Conservation (phyloP, 2,797 vertebrate species). For the Carduelis carduelis region DNA sequence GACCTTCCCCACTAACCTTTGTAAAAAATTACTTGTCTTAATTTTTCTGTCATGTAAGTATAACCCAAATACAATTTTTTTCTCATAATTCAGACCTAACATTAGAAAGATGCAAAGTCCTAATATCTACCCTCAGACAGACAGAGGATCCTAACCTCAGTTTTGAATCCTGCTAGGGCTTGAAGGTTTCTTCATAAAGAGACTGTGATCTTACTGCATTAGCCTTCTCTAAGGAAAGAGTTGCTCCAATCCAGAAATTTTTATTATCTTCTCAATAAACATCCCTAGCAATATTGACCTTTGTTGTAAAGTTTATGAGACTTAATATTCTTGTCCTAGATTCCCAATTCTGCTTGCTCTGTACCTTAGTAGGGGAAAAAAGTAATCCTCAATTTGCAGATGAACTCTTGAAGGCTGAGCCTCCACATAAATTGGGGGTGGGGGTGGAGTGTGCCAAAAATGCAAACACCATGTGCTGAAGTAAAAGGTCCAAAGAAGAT, state of each 20-base stretch:
- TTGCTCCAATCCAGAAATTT: not conserved
- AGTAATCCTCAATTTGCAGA: not conserved
- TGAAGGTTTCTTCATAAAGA: not conserved
- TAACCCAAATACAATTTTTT: not conserved
- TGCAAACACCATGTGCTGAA: fast-evolving
- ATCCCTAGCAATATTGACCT: not conserved
- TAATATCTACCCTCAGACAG: not conserved
- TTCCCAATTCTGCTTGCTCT: not conserved
- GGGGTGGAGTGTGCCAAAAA: not conserved
- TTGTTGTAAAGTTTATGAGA: not conserved
- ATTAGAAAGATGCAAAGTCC: not conserved
- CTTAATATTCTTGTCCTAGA: not conserved
- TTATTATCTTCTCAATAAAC: not conserved
- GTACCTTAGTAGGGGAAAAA: not conserved
- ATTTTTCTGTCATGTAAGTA: not conserved
- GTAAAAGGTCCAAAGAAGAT: not conserved
- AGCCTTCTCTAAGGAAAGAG: not conserved
- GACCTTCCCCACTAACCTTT: not conserved
- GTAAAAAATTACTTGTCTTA: not conserved
- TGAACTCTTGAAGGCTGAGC: not conserved
- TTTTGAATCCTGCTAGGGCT: not conserved
- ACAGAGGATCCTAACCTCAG: not conserved
- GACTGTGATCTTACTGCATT: not conserved
- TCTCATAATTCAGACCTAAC: not conserved
- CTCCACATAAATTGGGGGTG: not conserved